A percentile compares a stretch with the other conserved stretches of the same genome.
phyloP scores from a whole-genome alignment of 2,797 vertebrate genomes.

The Cynodonichthys magdalenae region DNA sequence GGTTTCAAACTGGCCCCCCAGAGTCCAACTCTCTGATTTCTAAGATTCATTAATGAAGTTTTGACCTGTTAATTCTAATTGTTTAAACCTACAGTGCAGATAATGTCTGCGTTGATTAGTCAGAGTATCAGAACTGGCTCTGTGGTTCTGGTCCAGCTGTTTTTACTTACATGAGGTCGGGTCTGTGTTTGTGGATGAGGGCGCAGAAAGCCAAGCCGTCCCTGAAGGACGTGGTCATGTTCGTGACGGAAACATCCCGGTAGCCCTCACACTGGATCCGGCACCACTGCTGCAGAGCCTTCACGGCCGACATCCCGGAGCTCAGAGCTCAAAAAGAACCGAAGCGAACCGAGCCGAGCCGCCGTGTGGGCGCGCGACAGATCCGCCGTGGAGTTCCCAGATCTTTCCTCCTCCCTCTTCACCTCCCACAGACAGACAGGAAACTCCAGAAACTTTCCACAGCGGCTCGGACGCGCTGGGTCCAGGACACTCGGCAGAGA shows the following conservation, averaged over 20 bases:
- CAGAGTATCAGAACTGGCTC: too few species aligned
- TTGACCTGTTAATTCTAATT: too few species aligned
- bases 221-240: slow-evolving; percentile 98
- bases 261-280: slow-evolving; percentile 90
- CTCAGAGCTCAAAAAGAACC: slow-evolving; percentile 3
- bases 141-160: not conserved
- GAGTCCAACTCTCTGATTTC: too few species aligned
- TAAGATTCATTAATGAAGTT: too few species aligned
- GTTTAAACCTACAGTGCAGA: too few species aligned
- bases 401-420: not conserved
- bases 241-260: slow-evolving; percentile 90
- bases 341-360: slow-evolving; percentile 23
- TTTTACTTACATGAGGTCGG: slow-evolving; percentile 91
- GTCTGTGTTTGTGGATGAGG: slow-evolving; percentile 93
- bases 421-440: not conserved
- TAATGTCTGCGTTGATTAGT: too few species aligned
- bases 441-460: slow-evolving; percentile 43
- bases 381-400: not conserved
- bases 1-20: too few species aligned
- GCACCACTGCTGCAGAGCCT: slow-evolving; percentile 96
- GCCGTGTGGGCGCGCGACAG: slow-evolving; percentile 15
- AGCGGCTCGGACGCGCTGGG: slow-evolving; percentile 9
- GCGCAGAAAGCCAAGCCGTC: slow-evolving; percentile 97
- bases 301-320: slow-evolving; percentile 87
- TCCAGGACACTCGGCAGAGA: slow-evolving; percentile 11